A percentile compares a stretch with the other conserved stretches of the same genome.
Evolutionary conservation across 2,888 invertebrate genomes (phyloP).

Genomic region (Cheilosia impressa): DNA sequence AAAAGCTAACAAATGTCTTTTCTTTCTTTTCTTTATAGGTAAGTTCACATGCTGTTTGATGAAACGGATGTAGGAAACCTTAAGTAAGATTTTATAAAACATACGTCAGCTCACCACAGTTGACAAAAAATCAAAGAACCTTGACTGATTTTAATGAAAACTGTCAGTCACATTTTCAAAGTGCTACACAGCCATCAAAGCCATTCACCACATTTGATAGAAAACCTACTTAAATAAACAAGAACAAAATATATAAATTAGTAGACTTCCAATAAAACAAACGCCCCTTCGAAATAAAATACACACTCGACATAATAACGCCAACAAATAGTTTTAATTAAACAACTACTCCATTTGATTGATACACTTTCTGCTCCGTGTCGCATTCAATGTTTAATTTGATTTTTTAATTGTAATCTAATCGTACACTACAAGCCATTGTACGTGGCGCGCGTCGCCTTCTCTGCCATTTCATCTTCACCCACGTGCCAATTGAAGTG

Average conservation of each 20-base stretch:
- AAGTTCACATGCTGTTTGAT: slow-evolving; percentile 9
- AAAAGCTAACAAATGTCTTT: neutral
- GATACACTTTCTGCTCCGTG: slow-evolving; percentile 7
- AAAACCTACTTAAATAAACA: too few relatives aligned
- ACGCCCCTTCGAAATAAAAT: neutral
- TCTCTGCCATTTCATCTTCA: slow-evolving; percentile 27
- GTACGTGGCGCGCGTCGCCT: neutral
- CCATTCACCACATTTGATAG: too few relatives aligned
- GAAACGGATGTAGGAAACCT: neutral
- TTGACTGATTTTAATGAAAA: too few relatives aligned
- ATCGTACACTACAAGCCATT: neutral
- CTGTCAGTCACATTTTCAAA: too few relatives aligned
- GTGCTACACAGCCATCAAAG: too few relatives aligned
- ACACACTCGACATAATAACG: neutral
- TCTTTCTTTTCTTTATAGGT: slow-evolving; percentile 22
- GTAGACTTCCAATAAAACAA: too few relatives aligned
- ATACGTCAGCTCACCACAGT: too few relatives aligned
- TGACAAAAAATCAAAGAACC: too few relatives aligned
- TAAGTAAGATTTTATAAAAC: neutral
- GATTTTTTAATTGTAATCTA: slow-evolving; percentile 38
- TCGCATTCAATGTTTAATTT: slow-evolving; percentile 38
- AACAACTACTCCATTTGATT: slow-evolving; percentile 18
- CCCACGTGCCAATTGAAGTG: slow-evolving; percentile 51
- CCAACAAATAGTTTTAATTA: slow-evolving; percentile 20
- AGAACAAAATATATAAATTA: too few relatives aligned